These are phyloP conservation scores for Sapayoa aenigma DNA, from an alignment of 2,113 vertebrate genomes.

Conservation along the genomic window DNA sequence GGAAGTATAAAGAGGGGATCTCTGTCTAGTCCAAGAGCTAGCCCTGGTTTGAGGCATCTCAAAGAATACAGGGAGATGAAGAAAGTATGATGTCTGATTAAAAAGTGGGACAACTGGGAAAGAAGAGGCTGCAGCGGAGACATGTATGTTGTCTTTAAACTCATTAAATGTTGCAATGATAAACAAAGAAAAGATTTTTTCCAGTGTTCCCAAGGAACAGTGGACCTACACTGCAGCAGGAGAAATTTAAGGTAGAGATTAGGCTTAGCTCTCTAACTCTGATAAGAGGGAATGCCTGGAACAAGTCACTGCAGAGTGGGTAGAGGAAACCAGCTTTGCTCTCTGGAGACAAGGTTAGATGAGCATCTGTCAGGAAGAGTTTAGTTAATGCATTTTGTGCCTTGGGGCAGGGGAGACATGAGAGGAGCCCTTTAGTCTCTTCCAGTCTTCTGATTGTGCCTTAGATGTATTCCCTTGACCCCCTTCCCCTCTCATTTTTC, in stretches of 20 bases:
- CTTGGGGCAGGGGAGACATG: not conserved
- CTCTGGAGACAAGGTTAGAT: not conserved
- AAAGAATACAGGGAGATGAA: not conserved
- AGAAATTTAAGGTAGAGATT: not conserved
- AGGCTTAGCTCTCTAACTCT: not conserved
- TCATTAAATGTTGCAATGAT: not conserved
- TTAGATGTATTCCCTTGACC: rapidly evolving
- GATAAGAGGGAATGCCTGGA: not conserved
- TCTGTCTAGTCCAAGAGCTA: not conserved
- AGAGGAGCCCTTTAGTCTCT: not conserved
- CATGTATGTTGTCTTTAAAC: not conserved
- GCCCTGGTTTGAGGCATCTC: not conserved
- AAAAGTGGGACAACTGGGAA: not conserved
- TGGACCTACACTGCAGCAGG: not conserved
- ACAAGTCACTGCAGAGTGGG: not conserved
- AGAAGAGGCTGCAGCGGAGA: not conserved
- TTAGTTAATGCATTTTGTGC: not conserved
- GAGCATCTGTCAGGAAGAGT: not conserved
- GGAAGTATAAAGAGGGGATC: not conserved
- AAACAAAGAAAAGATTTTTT: not conserved
- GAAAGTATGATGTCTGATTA: not conserved
- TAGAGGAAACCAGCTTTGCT: not conserved
- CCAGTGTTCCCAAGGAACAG: not conserved
- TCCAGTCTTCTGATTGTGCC: not conserved
- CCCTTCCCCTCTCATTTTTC: not conserved